phyloP scores from a whole-genome alignment of 2,797 vertebrate genomes.

The Sciurus vulgaris region DNA sequence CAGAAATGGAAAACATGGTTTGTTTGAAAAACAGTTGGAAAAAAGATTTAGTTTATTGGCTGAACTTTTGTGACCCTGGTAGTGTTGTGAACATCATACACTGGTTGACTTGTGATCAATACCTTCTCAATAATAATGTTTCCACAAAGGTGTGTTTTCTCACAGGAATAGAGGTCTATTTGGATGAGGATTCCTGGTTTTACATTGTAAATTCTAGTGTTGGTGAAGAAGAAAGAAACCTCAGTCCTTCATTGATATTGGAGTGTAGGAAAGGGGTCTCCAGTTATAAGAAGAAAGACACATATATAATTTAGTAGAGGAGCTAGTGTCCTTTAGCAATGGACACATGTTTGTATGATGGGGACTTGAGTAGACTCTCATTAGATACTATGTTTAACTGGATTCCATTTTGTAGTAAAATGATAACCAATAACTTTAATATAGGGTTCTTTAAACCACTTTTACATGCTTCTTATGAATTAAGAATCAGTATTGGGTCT shows the following conservation, averaged over 20 bases:
- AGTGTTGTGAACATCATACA: neutral
- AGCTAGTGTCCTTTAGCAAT: neutral
- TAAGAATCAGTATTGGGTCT: neutral
- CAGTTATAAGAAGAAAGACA: neutral
- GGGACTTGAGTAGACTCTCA: neutral
- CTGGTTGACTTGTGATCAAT: neutral
- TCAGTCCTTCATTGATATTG: neutral
- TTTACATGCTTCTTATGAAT: neutral
- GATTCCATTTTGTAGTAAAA: neutral
- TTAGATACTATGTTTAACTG: neutral
- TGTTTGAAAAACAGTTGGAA: neutral
- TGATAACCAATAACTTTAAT: neutral
- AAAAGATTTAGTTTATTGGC: neutral
- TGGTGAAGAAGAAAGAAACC: neutral
- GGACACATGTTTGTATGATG: neutral
- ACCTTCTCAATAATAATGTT: neutral
- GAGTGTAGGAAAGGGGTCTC: neutral
- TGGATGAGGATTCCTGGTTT: neutral
- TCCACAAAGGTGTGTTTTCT: neutral
- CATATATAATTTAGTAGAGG: neutral
- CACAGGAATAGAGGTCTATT: neutral
- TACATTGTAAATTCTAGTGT: neutral
- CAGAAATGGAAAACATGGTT: conserved; percentile 6
- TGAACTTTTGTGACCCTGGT: neutral
- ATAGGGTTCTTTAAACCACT: neutral